These are phyloP conservation scores for Phallusia fumigata DNA, from an alignment of 23 tunicate species.

Conservation along the genomic window DNA sequence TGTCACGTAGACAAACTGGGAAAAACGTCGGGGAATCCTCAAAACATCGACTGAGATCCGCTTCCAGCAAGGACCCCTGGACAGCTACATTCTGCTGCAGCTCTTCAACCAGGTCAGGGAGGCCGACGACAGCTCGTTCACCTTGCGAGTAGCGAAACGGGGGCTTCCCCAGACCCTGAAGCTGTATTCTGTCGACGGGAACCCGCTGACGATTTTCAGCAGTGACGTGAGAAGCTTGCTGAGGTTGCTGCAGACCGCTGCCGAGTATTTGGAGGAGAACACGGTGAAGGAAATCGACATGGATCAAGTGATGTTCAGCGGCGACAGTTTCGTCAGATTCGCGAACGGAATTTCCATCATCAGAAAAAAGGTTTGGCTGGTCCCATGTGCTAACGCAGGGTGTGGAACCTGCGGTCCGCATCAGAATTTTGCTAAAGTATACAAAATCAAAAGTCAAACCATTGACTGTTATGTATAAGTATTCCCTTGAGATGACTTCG, in stretches of 20 bases:
- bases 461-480: no score
- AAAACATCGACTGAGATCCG: constrained; percentile 12
- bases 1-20: constrained; percentile 3
- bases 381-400: background rate
- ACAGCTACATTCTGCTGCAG: constrained; percentile 15
- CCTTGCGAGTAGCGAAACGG: constrained; percentile 5
- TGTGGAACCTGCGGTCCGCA: background rate
- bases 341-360: constrained; percentile 18
- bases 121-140: constrained; percentile 32
- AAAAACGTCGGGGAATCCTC: constrained; percentile 10
- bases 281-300: constrained; percentile 26
- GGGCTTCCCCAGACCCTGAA: constrained; percentile 31
- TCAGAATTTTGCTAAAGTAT: no score
- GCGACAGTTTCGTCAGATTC: constrained; percentile 35
- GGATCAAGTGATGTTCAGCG: constrained; percentile 25
- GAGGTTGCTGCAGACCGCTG: constrained; percentile 22
- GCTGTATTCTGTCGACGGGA: constrained; percentile 16
- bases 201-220: constrained; percentile 16
- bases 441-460: no score
- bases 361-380: background rate
- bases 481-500: no score
- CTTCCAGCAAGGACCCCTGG: background rate
- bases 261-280: constrained; percentile 22
- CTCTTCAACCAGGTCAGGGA: constrained; percentile 23
- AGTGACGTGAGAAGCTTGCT: constrained; percentile 39